Evolutionary conservation across 1,140 invertebrate genomes (phyloP), one percentile per base, ranked within the genome.

Genomic region (Acromyrmex heyeri): DNA sequence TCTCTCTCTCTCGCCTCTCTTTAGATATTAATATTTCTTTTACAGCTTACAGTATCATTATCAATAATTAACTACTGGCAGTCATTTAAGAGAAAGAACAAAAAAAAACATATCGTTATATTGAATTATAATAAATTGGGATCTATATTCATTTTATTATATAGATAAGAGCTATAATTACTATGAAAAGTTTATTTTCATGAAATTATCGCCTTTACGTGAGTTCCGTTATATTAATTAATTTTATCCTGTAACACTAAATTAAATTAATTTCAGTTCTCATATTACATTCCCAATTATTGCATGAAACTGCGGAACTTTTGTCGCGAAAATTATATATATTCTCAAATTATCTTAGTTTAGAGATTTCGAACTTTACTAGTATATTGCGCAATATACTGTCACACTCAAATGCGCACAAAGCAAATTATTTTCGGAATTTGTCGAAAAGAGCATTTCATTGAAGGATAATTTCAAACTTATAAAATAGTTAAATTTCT

Each of bases 311-410:
- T 62, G 21, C 8, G n/a, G 7, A 50, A 67, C 27, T 67, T 10
- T 16, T 5, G 21, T 2, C 30, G 16, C 16, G 77, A 69, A 69
- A 79, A 57, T 55, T 67, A 10, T 14, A 69, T 14, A 38, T 69
- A 69, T 79, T 55, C 62, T 69, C 27, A 0, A 69, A 79, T 67
- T 53, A 53, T 67, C 30, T 79, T 69, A 79, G n/a, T 79, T 69
- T 55, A 16, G 7, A 38, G n/a, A 24, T 69, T 69, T 69, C 18
- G 4, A 69, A 79, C 48, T 55, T 79, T 53, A n/a, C 3, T 48
- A 12, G 14, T 34, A n/a, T 24, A 34, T 69, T 69, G 21, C 34
- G 44, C 7, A 24, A 79, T 24, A 78, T 18, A 38, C 24, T 27
- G 14, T 2, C 48, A 34, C 30, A 78, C 44, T 78, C 12, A 48